Percentiles rank a stretch among this genome's conserved stretches.
These are phyloP conservation scores for Pararge aegeria DNA, from an alignment of 1,140 invertebrate species.

Conservation along the genomic window DNA sequence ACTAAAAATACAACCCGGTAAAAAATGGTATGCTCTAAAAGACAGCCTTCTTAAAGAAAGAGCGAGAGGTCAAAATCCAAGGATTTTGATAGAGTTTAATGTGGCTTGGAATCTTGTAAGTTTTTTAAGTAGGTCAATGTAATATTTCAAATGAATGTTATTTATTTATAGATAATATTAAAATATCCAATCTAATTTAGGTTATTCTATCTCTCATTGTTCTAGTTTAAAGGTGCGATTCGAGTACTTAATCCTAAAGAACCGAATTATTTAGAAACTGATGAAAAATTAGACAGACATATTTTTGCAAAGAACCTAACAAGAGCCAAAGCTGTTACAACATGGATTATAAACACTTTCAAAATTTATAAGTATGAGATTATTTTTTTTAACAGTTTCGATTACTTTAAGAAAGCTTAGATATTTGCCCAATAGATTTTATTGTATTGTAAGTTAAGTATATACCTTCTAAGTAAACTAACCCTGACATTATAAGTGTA, in stretches of 20 bases:
- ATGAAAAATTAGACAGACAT: slow-evolving; percentile 95
- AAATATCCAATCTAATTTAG: not conserved
- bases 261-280: slow-evolving; percentile 93
- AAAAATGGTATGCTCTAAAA: slow-evolving; percentile 97
- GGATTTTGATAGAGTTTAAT: slow-evolving; percentile 90
- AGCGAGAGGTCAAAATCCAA: slow-evolving; percentile 88
- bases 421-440: too few species aligned
- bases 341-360: slow-evolving; percentile 89
- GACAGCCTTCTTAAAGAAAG: slow-evolving; percentile 92
- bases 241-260: slow-evolving; percentile 97
- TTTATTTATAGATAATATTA: too few species aligned
- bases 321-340: slow-evolving; percentile 91
- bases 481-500: not conserved
- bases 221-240: slow-evolving; percentile 85
- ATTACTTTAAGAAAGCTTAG: not conserved
- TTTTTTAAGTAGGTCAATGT: too few species aligned
- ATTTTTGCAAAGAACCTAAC: slow-evolving; percentile 94
- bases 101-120: slow-evolving; percentile 92
- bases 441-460: not conserved
- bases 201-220: slow-evolving; percentile 6
- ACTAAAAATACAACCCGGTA: slow-evolving; percentile 90
- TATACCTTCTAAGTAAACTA: not conserved
- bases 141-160: too few species aligned
- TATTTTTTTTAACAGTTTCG: not conserved
- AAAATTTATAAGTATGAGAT: slow-evolving; percentile 88